Evolutionary conservation across 2,888 invertebrate species (phyloP).

Genomic region (Leucoma salicis): DNA sequence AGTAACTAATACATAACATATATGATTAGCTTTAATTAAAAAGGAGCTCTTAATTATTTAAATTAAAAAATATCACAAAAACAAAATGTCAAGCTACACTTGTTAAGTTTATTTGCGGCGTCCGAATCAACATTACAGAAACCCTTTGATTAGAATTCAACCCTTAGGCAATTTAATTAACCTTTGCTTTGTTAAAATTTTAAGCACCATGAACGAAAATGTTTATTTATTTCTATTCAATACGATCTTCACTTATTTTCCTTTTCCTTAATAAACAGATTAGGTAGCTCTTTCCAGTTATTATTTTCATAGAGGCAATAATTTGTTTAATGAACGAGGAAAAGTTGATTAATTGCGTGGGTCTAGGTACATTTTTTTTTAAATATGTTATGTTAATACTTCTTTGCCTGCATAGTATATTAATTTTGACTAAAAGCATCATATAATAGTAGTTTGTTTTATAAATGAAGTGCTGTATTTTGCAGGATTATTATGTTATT

Average conservation of each 20-base stretch:
- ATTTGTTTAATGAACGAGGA: neutral
- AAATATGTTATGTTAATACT: neutral
- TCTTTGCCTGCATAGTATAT: too few relatives aligned
- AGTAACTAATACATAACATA: too few relatives aligned
- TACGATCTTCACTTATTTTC: neutral
- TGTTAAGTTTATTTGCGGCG: slow-evolving; percentile 14
- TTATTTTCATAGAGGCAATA: neutral
- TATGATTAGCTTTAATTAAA: too few relatives aligned
- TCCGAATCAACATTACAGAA: slow-evolving; percentile 26
- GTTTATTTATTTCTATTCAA: slow-evolving; percentile 20
- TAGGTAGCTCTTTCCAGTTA: neutral
- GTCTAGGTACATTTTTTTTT: neutral
- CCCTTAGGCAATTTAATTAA: slow-evolving; percentile 34
- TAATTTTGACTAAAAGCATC: too few relatives aligned
- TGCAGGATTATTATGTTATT: too few relatives aligned
- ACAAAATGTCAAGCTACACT: slow-evolving; percentile 3
- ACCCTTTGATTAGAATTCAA: slow-evolving; percentile 28
- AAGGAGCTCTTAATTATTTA: too few relatives aligned
- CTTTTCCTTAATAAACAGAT: slow-evolving; percentile 3
- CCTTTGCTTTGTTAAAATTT: slow-evolving; percentile 25
- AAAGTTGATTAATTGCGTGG: neutral
- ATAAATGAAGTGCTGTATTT: too few relatives aligned
- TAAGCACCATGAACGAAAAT: slow-evolving; percentile 17
- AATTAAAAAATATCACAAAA: slow-evolving; percentile 8
- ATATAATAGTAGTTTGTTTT: too few relatives aligned